Base-by-base conservation (phyloP, 1,140 invertebrate genomes). In the Helicoverpa armigera region DNA sequence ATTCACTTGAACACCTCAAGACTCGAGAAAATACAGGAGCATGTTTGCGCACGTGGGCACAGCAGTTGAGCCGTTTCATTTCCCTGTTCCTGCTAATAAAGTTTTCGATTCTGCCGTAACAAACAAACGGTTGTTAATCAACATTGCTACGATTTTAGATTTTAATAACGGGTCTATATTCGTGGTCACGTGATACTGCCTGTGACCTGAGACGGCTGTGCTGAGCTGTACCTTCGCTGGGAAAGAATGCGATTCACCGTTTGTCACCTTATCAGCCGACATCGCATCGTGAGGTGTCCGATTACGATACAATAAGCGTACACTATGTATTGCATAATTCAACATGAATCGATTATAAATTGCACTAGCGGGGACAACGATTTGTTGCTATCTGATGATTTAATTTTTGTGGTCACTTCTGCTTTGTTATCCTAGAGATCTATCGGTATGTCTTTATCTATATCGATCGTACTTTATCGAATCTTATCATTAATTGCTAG, bases 231-330 rank as follows among this genome's bases (percentile, higher is more conserved):
- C 67, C 23, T 23, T 23, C 23, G 82, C 79, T 87, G 84, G 84
- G 85, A 89, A 89, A 86, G 85, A 86, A 89, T 88, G 86, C 84
- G 84, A 85, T 86, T 83, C 61, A 81, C 60, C 54, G 51, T 65
- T 54, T 77, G 75, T 74, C 63, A 69, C 72, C 58, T 86, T 83
- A 76, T 76, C 82, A 72, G 63, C 63, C 76, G 76, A 70, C 53
- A 56, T 79, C 54, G 54, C 43, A 69, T 43, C 29, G 50, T 29
- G 23, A 3, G 65, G 65, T 79, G 65, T 79, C 35, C 18, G 13
- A 70, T 79, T 70, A 70, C 75, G 14, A 70, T 35, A 70, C 76
- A 77, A 54, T 67, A 77, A 69, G 13, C 65, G 65, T 69, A 67
- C n/a, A 43, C 61, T 18, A 56, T 35, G 23, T 67, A 56, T 78